Conservation (phyloP, 2,113 vertebrate genomes). For the Candoia aspera region DNA sequence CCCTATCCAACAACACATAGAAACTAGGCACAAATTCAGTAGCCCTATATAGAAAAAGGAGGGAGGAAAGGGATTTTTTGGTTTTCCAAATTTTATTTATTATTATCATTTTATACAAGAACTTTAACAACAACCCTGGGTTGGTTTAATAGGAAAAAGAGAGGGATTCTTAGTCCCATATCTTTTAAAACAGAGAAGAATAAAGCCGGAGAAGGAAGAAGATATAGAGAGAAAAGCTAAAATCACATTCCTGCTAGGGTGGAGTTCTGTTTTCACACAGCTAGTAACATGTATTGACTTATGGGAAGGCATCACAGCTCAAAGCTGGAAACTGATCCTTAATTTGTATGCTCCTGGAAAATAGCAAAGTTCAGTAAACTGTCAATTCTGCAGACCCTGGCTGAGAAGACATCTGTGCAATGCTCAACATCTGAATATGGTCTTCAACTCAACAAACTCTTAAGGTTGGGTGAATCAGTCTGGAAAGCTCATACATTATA, state of each 20-base stretch:
- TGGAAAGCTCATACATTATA: not conserved
- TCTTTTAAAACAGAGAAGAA: not conserved
- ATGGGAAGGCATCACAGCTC: slow-evolving; percentile 6
- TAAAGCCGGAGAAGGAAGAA: not conserved
- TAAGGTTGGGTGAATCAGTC: not conserved
- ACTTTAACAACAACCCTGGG: not conserved
- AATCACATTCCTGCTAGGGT: slow-evolving; percentile 22
- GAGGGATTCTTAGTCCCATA: not conserved
- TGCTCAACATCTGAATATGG: not conserved
- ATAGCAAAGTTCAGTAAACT: not conserved
- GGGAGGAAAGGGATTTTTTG: not conserved
- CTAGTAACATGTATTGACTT: slow-evolving; percentile 10
- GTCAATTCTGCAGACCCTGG: not conserved
- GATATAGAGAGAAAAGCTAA: slow-evolving; percentile 2
- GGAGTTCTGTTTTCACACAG: slow-evolving; percentile 23
- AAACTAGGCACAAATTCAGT: not conserved
- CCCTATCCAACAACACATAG: not conserved
- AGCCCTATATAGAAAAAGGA: not conserved
- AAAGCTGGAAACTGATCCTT: slow-evolving; percentile 1
- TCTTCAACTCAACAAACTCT: not conserved
- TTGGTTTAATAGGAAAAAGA: not conserved
- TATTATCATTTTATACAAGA: not conserved
- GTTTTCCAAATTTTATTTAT: not conserved
- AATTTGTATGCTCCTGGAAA: not conserved
- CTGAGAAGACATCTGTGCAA: not conserved